phyloP scores from a whole-genome alignment of 2,888 invertebrate genomes.

The Diogma glabrata region DNA sequence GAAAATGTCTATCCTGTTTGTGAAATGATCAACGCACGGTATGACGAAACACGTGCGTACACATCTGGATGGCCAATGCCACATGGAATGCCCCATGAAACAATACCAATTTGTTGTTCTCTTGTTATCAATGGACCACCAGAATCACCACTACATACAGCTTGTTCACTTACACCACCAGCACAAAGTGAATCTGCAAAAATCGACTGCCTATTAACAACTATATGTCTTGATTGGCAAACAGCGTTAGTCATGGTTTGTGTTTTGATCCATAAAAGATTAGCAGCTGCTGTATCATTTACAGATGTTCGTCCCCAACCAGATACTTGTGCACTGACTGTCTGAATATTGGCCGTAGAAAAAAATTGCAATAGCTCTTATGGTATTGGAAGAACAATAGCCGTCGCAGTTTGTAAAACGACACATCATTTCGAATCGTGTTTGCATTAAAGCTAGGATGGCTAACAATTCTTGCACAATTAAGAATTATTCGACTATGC shows the following conservation, averaged over 20 bases:
- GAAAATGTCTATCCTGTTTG: neutral
- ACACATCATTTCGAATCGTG: constrained; percentile 13
- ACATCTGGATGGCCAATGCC: constrained; percentile 32
- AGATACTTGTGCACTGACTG: constrained; percentile 5
- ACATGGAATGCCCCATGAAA: constrained; percentile 33
- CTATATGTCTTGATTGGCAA: constrained; percentile 11
- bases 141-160: constrained; percentile 31
- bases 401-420: constrained; percentile 10
- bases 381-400: constrained; percentile 11
- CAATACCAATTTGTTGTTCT: constrained; percentile 31
- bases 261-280: constrained; percentile 6
- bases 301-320: constrained; percentile 15
- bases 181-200: constrained; percentile 34
- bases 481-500: neutral
- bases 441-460: constrained; percentile 13
- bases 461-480: constrained; percentile 9
- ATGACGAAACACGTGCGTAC: constrained; percentile 32
- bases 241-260: constrained; percentile 14
- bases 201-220: constrained; percentile 16
- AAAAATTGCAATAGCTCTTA: too few species aligned
- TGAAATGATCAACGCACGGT: constrained; percentile 28
- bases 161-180: constrained; percentile 16
- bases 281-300: constrained; percentile 11
- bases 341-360: too few species aligned
- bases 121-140: constrained; percentile 32